These are phyloP conservation scores for Chaenogobius annularis DNA, from an alignment of 2,113 vertebrate genomes.

Conservation along the genomic window DNA sequence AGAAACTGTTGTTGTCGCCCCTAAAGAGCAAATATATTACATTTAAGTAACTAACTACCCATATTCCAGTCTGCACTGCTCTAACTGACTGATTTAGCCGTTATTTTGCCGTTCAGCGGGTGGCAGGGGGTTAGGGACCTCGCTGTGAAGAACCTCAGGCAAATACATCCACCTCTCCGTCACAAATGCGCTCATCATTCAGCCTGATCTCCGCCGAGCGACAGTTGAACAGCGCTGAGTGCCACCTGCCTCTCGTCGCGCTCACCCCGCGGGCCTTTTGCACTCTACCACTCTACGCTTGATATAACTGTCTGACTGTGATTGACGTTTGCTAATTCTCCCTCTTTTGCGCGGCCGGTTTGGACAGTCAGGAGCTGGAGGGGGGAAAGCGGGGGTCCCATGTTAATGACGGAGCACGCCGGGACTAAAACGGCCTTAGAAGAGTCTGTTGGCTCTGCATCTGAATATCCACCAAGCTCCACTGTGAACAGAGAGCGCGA, in stretches of 20 bases:
- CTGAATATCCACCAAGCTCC: slow-evolving; percentile 9
- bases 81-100: slow-evolving; percentile 40
- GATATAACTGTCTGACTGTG: slow-evolving; percentile 46
- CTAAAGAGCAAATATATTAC: too few species aligned
- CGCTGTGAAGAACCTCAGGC: slow-evolving; percentile 41
- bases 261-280: slow-evolving; percentile 22
- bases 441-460: slow-evolving; percentile 11
- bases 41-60: not conserved
- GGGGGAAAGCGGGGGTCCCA: slow-evolving; percentile 41
- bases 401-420: slow-evolving; percentile 55
- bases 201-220: slow-evolving; percentile 46
- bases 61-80: not conserved
- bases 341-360: slow-evolving; percentile 25
- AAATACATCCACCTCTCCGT: slow-evolving; percentile 32
- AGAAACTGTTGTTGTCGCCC: too few species aligned
- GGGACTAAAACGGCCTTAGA: slow-evolving; percentile 26
- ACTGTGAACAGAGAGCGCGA: not conserved
- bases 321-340: slow-evolving; percentile 70
- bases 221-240: slow-evolving; percentile 24
- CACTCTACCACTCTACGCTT: slow-evolving; percentile 32
- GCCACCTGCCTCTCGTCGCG: not conserved
- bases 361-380: slow-evolving; percentile 42
- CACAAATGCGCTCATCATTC: slow-evolving; percentile 44
- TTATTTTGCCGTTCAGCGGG: slow-evolving; percentile 43
- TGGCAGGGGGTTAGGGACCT: slow-evolving; percentile 31